These are phyloP conservation scores for Paracyclopina nana DNA, from an alignment of 1,140 invertebrate species.

Conservation along the genomic window DNA sequence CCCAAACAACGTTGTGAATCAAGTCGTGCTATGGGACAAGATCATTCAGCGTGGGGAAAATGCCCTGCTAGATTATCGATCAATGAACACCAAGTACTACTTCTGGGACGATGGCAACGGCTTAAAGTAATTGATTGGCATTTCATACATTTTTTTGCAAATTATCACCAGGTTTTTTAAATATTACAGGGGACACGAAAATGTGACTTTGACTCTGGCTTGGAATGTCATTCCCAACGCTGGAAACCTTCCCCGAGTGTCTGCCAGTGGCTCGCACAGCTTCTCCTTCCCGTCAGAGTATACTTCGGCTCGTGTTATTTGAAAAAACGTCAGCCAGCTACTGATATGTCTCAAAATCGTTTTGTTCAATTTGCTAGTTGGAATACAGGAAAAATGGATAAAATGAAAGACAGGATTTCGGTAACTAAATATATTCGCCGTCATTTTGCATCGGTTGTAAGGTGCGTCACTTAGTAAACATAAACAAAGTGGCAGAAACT, in stretches of 20 bases:
- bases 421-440: too few species aligned
- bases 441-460: too few species aligned
- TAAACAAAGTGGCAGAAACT: too few species aligned
- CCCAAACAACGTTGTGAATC: constrained; percentile 64
- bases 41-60: constrained; percentile 86
- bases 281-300: constrained; percentile 80
- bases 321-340: too few species aligned
- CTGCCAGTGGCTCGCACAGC: constrained; percentile 54
- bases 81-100: constrained; percentile 94
- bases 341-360: too few species aligned
- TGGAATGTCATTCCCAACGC: constrained; percentile 99
- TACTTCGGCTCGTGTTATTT: too few species aligned
- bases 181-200: constrained; percentile 62
- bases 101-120: constrained; percentile 99
- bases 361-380: too few species aligned
- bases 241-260: constrained; percentile 67
- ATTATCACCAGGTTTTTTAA: constrained; percentile 19
- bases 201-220: constrained; percentile 75
- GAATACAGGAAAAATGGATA: too few species aligned
- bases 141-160: not conserved
- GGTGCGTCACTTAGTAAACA: too few species aligned
- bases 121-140: constrained; percentile 74
- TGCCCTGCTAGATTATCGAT: constrained; percentile 70
- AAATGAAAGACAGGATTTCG: too few species aligned
- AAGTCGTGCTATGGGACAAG: constrained; percentile 97